These are phyloP conservation scores for Pseudonaja textilis DNA, from an alignment of 2,113 vertebrate genomes.

Conservation along the genomic window DNA sequence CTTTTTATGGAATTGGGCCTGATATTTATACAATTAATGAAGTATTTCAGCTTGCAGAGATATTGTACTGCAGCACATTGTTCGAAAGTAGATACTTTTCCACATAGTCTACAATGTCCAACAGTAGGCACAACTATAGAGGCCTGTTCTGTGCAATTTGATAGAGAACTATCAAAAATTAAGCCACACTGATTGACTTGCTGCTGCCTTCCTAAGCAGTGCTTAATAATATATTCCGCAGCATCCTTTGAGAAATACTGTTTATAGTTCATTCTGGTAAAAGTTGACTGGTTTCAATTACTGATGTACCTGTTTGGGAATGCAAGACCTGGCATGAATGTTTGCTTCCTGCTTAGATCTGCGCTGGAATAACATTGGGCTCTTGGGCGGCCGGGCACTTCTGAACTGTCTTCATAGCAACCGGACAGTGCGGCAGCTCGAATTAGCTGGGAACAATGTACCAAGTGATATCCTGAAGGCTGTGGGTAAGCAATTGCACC, in stretches of 20 bases:
- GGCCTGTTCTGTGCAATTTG: not conserved
- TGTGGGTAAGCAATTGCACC: conserved; percentile 73
- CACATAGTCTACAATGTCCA: not conserved
- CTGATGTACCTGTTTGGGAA: not conserved
- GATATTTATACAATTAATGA: not conserved
- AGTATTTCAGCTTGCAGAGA: not conserved
- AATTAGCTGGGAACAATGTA: conserved; percentile 91
- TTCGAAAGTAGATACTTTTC: not conserved
- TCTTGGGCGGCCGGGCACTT: conserved; percentile 87
- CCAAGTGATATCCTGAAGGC: conserved; percentile 86
- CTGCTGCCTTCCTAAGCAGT: not conserved
- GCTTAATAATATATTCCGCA: not conserved
- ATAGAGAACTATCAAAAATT: not conserved
- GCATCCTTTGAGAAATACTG: not conserved
- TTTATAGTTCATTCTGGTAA: not conserved
- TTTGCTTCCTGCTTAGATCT: conserved; percentile 76
- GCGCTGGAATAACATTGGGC: conserved; percentile 93
- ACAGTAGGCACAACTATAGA: not conserved
- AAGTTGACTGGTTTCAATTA: not conserved
- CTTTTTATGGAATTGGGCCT: not conserved
- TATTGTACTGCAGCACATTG: not conserved
- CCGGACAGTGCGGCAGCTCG: conserved; percentile 77
- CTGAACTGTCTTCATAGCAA: conserved; percentile 83
- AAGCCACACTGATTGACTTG: not conserved
- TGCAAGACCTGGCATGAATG: not conserved